These are phyloP conservation scores for Xestia ashworthii DNA, from an alignment of 2,888 invertebrate species.

Conservation along the genomic window DNA sequence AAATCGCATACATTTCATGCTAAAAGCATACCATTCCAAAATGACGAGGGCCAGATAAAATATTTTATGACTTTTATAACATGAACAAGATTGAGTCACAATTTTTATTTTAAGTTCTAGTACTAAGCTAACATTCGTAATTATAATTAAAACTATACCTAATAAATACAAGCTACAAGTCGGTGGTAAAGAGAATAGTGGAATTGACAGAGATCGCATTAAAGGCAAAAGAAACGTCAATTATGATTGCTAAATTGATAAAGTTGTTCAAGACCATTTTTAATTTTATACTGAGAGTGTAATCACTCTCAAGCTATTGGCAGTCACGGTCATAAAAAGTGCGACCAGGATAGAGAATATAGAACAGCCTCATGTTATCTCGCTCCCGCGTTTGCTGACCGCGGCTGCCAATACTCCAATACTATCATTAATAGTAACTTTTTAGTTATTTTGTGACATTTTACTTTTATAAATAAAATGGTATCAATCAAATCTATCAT, in stretches of 20 bases:
- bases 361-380: background rate
- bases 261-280: slow-evolving; percentile 46
- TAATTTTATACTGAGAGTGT: too few relatives aligned
- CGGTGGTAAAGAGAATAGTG: slow-evolving; percentile 67
- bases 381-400: background rate
- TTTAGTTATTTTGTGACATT: background rate
- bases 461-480: slow-evolving; percentile 25
- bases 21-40: background rate
- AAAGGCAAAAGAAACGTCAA: slow-evolving; percentile 37
- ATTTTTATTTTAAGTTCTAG: slow-evolving; percentile 51
- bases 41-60: slow-evolving; percentile 32
- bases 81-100: slow-evolving; percentile 58
- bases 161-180: slow-evolving; percentile 64
- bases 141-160: slow-evolving; percentile 65
- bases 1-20: background rate
- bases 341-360: background rate
- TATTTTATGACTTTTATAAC: slow-evolving; percentile 42
- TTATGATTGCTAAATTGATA: slow-evolving; percentile 24
- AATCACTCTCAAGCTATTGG: background rate
- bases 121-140: slow-evolving; percentile 58
- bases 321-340: background rate
- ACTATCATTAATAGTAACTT: background rate
- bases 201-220: slow-evolving; percentile 63
- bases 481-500: slow-evolving; percentile 29
- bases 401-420: background rate